Conservation (phyloP, 37 sponge, comb jelly and placozoan species). For the Chondrilla cf. caribensis region DNA sequence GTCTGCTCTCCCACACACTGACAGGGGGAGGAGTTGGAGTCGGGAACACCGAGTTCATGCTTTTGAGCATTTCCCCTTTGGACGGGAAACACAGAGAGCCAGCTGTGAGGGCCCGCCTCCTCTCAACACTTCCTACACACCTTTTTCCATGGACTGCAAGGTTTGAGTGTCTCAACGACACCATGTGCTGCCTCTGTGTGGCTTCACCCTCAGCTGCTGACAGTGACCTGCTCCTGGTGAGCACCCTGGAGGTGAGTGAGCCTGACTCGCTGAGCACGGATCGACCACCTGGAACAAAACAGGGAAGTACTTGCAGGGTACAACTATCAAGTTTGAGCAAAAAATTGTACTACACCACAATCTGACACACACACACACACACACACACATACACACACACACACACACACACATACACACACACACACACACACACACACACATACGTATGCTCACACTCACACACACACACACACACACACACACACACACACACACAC, state of each 20-base stretch:
- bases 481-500: too few relatives aligned
- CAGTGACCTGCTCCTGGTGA: not conserved
- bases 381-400: too few relatives aligned
- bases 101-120: conserved; percentile 19
- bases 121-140: not conserved
- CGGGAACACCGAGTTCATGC: conserved; percentile 26
- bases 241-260: not conserved
- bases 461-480: too few relatives aligned
- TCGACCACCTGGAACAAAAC: conserved; percentile 4
- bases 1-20: conserved; percentile 34
- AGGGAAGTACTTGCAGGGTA: not conserved
- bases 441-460: not conserved
- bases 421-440: too few relatives aligned
- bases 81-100: not conserved
- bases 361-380: too few relatives aligned
- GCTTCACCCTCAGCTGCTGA: not conserved
- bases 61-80: conserved; percentile 34
- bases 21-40: conserved; percentile 19
- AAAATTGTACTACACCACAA: too few relatives aligned
- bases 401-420: too few relatives aligned
- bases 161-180: not conserved
- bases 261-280: not conserved
- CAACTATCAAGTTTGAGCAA: too few relatives aligned
- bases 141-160: too few relatives aligned
- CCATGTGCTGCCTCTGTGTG: not conserved